Evolutionary conservation across 1,140 invertebrate genomes (phyloP).

Genomic region (Drosophila parabipectinata): DNA sequence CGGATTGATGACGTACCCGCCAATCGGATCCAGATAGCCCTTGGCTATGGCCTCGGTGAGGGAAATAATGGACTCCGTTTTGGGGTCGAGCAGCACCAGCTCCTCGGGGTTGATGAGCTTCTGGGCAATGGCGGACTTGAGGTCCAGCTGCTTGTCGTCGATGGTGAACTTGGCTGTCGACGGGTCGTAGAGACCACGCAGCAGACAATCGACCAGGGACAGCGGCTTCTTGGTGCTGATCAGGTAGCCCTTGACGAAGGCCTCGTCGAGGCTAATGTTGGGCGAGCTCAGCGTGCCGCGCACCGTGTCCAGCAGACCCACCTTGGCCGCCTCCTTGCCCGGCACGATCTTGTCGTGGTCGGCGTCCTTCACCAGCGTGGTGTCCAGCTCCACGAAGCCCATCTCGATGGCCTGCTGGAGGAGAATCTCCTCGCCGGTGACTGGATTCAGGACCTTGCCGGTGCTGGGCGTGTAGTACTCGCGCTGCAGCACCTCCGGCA

Average conservation of each 20-base stretch:
- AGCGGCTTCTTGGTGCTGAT: conserved; percentile 90
- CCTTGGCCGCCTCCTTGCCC: conserved; percentile 88
- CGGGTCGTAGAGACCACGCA: conserved; percentile 92
- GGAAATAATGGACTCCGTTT: conserved; percentile 91
- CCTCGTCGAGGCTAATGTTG: conserved; percentile 89
- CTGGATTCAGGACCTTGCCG: conserved; percentile 92
- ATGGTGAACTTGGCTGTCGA: conserved; percentile 90
- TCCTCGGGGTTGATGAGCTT: conserved; percentile 90
- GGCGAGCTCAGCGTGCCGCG: conserved; percentile 89
- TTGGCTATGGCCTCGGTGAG: conserved; percentile 92
- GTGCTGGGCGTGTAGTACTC: conserved; percentile 91
- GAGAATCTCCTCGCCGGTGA: conserved; percentile 89
- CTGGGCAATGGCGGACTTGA: conserved; percentile 92
- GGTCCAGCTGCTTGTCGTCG: conserved; percentile 89
- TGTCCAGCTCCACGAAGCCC: conserved; percentile 89
- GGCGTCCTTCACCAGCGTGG: conserved; percentile 90
- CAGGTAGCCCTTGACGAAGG: conserved; percentile 91
- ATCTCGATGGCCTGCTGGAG: conserved; percentile 89
- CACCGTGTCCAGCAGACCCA: conserved; percentile 89
- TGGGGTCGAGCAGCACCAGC: conserved; percentile 92
- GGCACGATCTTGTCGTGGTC: conserved; percentile 88
- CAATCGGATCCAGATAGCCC: conserved; percentile 92
- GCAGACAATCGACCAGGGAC: conserved; percentile 93
- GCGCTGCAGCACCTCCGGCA: conserved; percentile 90
- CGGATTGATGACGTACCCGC: conserved; percentile 91